Evolutionary conservation across 2,888 invertebrate genomes (phyloP).

Genomic region (Coecobrya sp.): DNA sequence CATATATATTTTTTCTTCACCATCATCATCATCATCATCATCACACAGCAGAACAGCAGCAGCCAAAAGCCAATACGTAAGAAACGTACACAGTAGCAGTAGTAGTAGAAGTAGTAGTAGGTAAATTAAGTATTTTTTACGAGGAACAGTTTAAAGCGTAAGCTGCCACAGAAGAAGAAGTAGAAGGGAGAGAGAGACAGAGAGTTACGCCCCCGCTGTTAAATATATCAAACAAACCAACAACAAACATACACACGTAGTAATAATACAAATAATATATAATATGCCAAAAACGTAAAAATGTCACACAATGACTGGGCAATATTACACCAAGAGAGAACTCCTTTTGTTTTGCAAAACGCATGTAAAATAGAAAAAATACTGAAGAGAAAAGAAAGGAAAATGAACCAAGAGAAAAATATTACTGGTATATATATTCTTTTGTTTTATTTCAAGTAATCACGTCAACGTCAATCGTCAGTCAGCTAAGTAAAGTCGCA

Average conservation of each 20-base stretch:
- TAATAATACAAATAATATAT: conserved; percentile 26
- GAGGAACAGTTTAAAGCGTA: conserved; percentile 77
- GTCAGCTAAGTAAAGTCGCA: conserved; percentile 27
- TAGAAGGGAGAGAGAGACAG: conserved; percentile 41
- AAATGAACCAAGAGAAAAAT: neutral
- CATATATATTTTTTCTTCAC: conserved; percentile 61
- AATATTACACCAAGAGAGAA: conserved; percentile 36
- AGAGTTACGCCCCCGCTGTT: conserved; percentile 81
- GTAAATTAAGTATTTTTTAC: conserved; percentile 54
- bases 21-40: no score
- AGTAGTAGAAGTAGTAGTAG: conserved; percentile 40
- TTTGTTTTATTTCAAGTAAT: conserved; percentile 37
- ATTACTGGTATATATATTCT: neutral
- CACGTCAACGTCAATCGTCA: conserved; percentile 56
- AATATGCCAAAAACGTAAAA: conserved; percentile 42
- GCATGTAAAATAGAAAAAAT: neutral
- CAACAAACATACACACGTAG: conserved; percentile 58
- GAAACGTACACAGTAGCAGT: conserved; percentile 42
- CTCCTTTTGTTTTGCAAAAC: neutral
- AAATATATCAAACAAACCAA: conserved; percentile 72
- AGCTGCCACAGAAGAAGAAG: conserved; percentile 70
- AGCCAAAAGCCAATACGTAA: conserved; percentile 70
- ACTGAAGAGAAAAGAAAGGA: neutral
- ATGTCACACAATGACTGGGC: conserved; percentile 38
- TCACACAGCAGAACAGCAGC: conserved; percentile 43